phyloP scores from a whole-genome alignment of 2,113 vertebrate genomes.

The Mixornis gularis region DNA sequence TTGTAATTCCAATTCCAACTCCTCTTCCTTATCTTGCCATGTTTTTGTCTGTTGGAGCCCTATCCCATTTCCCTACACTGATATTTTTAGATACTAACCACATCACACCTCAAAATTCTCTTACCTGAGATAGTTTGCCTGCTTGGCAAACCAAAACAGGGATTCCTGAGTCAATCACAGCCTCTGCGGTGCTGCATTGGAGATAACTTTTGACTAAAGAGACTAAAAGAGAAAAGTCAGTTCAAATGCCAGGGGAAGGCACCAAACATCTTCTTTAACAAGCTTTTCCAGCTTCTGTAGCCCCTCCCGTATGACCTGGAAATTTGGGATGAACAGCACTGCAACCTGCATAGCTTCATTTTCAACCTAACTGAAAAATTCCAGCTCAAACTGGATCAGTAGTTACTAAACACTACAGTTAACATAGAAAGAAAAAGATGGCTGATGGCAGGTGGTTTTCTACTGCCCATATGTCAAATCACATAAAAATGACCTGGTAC shows the following conservation, averaged over 20 bases:
- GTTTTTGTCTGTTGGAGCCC: constrained; percentile 35
- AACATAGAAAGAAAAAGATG: background rate
- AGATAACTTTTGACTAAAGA: background rate
- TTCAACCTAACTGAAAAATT: background rate
- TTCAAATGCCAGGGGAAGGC: background rate
- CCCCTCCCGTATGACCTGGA: background rate
- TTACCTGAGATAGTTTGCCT: background rate
- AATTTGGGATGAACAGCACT: background rate
- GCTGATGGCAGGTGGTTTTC: background rate
- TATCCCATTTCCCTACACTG: background rate
- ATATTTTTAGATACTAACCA: constrained; percentile 52
- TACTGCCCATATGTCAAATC: background rate
- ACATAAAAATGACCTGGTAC: background rate
- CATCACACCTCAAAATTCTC: constrained; percentile 30
- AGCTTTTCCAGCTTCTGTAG: background rate
- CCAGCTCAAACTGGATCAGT: background rate
- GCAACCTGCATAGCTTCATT: background rate
- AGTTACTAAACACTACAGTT: background rate
- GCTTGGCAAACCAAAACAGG: constrained; percentile 33
- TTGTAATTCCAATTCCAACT: background rate
- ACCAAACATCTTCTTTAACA: background rate
- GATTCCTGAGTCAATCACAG: background rate
- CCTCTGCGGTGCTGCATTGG: background rate
- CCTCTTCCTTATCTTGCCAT: constrained; percentile 19
- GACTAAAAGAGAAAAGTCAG: background rate